phyloP scores from a whole-genome alignment of 1,140 invertebrate species.

The Macrobrachium nipponense region DNA sequence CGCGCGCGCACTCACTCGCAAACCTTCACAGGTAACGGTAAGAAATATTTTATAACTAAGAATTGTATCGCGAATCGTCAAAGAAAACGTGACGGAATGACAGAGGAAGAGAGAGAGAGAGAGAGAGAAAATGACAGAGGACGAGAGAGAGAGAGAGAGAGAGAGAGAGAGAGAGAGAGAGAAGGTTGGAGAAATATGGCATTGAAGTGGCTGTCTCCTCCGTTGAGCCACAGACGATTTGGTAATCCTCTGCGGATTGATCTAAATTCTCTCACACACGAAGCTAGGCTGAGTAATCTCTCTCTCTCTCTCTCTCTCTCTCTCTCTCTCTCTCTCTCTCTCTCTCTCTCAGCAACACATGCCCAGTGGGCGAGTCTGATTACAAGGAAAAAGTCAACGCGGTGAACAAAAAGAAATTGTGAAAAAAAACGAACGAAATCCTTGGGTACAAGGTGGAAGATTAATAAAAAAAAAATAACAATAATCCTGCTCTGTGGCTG shows the following conservation, averaged over 20 bases:
- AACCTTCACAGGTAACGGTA: not conserved
- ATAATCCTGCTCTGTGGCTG: too few relatives aligned
- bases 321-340: not conserved
- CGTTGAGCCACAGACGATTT: not conserved
- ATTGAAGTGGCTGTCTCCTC: not conserved
- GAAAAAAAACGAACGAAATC: too few relatives aligned
- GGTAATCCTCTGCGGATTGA: not conserved
- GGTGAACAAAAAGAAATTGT: too few relatives aligned
- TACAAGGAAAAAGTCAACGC: not conserved
- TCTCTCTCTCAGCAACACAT: not conserved
- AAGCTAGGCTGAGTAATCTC: too few relatives aligned
- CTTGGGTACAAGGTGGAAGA: too few relatives aligned
- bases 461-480: too few relatives aligned
- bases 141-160: not conserved
- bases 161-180: conserved; percentile 17
- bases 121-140: not conserved
- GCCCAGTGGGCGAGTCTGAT: not conserved
- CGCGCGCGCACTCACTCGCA: not conserved
- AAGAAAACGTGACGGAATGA: not conserved
- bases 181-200: not conserved
- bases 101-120: not conserved
- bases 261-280: not conserved
- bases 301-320: not conserved
- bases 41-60: not conserved
- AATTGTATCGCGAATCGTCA: not conserved